Evolutionary conservation across 1,140 invertebrate genomes (phyloP), one percentile per base, ranked within the genome.

Genomic region (Solenopsis fugax): DNA sequence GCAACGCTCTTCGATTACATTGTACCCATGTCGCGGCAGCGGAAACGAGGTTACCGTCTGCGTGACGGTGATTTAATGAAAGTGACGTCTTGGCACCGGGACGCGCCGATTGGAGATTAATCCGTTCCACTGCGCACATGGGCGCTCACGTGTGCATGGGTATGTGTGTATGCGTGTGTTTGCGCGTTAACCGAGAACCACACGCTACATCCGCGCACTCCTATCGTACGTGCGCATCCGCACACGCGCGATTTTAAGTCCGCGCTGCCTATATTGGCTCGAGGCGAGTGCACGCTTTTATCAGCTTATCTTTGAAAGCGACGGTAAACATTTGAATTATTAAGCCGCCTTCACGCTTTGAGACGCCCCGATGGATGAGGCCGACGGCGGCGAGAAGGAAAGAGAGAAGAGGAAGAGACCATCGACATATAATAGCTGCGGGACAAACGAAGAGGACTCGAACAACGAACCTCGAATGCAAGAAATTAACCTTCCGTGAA

Each of bases 321-420:
- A 88, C 48, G 88, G 90, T 86, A 90, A 93, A 92, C 86, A 91
- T 93, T 90, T 91, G 85, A 91, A 92, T 93, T 92, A 92, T 91
- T 92, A 89, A 91, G 71, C 62, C 87, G n/a, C 69, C 54, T 21
- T 37, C 37, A 18, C 54, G 54, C 80, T 84, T 84, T 75, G 80
- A 50, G 54, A 84, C 80, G 80, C 60, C 24, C 34, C 60, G 41
- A 13, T 24, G 62, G 76, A 82, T 58, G 85, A 71, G 24, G 37
- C 21, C 24, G 52, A 12, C 9, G 54, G 4, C 37, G 34, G 56
- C 48, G 7, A 1, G 48, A 13, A 54, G 71, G 67, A 73, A 9
- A 24, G 16, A 9, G 18, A 21, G 18, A 24, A 10, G 85, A 16
- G 29, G 6, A 4, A 10, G 16, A 9, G 5, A 5, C 9, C 41